Evolutionary conservation across 2,113 vertebrate species (phyloP).

Genomic region (Crypturellus undulatus): DNA sequence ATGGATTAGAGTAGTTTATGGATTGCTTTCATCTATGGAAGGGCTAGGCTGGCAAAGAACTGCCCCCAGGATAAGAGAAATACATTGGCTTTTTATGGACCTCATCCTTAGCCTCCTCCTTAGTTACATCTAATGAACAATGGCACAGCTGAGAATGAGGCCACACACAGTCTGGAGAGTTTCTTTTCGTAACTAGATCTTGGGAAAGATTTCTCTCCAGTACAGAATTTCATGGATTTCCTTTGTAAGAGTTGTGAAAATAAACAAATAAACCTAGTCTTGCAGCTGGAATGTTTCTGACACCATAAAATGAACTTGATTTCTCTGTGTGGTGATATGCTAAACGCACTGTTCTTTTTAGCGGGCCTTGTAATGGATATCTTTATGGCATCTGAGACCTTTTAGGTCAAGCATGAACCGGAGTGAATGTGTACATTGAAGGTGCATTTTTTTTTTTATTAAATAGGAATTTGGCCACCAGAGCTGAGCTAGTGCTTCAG

Average conservation of each 20-base stretch:
- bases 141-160: conserved; percentile 62
- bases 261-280: conserved; percentile 48
- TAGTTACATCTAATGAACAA: conserved; percentile 53
- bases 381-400: background rate
- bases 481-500: background rate
- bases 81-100: conserved; percentile 16
- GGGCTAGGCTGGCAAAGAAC: conserved; percentile 38
- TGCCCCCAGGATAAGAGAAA: conserved; percentile 52
- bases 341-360: background rate
- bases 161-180: conserved; percentile 54
- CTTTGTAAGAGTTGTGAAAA: conserved; percentile 48
- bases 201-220: conserved; percentile 57
- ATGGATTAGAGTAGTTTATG: conserved; percentile 20
- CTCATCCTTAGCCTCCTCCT: conserved; percentile 47
- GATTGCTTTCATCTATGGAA: conserved; percentile 56
- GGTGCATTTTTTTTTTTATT: background rate
- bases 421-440: background rate
- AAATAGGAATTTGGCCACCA: background rate
- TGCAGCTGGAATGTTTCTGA: conserved; percentile 32
- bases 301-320: conserved; percentile 30
- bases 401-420: background rate
- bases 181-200: conserved; percentile 60
- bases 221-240: conserved; percentile 54
- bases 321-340: background rate
- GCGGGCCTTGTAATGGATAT: background rate